Evolutionary conservation across 2,888 invertebrate species (phyloP), one percentile per base, ranked within the genome.

Genomic region (Strigamia maritima): DNA sequence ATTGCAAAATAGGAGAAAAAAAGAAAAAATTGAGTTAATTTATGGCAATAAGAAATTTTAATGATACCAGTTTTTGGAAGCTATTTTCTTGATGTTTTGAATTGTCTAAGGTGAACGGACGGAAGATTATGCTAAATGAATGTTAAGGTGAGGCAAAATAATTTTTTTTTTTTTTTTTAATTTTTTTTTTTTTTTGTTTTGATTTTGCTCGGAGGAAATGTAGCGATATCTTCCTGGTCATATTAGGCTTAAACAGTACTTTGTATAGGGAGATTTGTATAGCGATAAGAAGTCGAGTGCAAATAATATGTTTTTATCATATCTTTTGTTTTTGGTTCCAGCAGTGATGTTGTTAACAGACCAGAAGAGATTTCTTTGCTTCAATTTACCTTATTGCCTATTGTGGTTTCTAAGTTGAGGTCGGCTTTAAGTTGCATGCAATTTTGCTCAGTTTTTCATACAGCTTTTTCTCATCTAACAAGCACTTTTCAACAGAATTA

Each of bases 331-430:
- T 26, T 28, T 70, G 2, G 70, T 70, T 26, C 28, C 12, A 4
- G 24, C 1, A 16, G 28, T n/a, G 60, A 60, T 24, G 22, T 60
- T 60, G 60, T 7, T 12, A 60, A 24, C 60, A 19, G 49, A 49
- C 2, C 49, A 49, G 49, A 49, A 49, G 60, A 60, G 19, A 60
- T 60, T 24, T n/a, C 19, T 60, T 60, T 6, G 35, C 35, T 70
- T 28, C 7, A 70, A 28, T 70, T 28, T 28, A 70, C 26, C 10
- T 26, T 26, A 70, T 70, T 70, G 70, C 26, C 70, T 70, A 70
- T 70, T 70, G 70, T 70, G 70, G 70, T 28, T 70, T 26, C 8
- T 54, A 16, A 70, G 70, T 1, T 70, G 70, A 70, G 70, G 70
- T 70, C 70, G 28, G 70, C 70, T 70, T 70, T 70, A 70, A 70